Evolutionary conservation across 2,113 vertebrate genomes (phyloP).

Genomic region (Petroica traversi): DNA sequence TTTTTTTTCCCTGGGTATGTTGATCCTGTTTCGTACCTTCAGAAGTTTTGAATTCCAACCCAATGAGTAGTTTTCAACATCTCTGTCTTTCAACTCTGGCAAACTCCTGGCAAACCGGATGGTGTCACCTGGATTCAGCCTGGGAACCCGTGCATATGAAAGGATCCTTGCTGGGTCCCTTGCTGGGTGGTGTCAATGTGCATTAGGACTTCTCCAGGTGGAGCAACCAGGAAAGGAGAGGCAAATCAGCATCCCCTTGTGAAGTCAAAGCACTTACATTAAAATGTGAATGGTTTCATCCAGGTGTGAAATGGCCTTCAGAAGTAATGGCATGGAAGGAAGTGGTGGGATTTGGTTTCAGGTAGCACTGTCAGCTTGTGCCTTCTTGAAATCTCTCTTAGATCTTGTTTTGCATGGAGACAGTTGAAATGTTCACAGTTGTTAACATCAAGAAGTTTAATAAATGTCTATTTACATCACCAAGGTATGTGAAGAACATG

Average conservation of each 20-base stretch:
- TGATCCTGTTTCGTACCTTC: not conserved
- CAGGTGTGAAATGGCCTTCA: conserved; percentile 1
- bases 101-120: not conserved
- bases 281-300: conserved; percentile 11
- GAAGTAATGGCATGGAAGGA: not conserved
- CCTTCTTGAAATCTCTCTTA: not conserved
- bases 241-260: not conserved
- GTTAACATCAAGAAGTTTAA: not conserved
- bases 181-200: not conserved
- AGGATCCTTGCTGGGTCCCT: not conserved
- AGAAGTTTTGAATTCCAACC: not conserved
- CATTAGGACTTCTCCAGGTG: not conserved
- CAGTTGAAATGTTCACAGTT: not conserved
- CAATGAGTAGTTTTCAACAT: not conserved
- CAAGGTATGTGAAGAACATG: not conserved
- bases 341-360: not conserved
- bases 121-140: not conserved
- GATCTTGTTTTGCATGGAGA: not conserved
- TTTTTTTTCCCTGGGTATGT: not conserved
- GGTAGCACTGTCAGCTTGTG: not conserved
- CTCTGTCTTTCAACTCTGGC: not conserved
- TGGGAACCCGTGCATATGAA: not conserved
- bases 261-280: not conserved
- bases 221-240: not conserved
- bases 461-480: not conserved